Percentiles rank a stretch among this genome's conserved stretches.
These are phyloP conservation scores for Sinocyclocheilus grahami DNA, from an alignment of 2,113 vertebrate species.

Conservation along the genomic window DNA sequence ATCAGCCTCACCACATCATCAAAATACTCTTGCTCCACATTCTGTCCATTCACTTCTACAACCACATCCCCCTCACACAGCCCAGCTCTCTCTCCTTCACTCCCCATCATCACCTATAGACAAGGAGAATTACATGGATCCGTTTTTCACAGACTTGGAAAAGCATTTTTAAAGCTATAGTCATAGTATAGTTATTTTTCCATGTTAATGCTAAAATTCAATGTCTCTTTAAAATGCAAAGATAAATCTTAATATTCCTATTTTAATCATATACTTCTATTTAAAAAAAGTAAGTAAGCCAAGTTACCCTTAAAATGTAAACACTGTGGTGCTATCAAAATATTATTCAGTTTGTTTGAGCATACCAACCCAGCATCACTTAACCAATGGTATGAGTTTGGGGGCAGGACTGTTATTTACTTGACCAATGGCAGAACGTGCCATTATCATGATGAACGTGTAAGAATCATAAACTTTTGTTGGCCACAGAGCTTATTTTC, in stretches of 20 bases:
- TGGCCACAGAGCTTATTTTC: not conserved
- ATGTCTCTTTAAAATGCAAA: too few species aligned
- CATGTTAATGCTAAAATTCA: too few species aligned
- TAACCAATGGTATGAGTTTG: not conserved
- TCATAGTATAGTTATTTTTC: not conserved
- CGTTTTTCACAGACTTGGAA: not conserved
- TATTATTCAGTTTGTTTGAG: not conserved
- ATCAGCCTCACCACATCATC: slow-evolving; percentile 66
- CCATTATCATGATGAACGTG: too few species aligned
- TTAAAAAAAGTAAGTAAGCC: not conserved
- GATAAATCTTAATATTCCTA: too few species aligned
- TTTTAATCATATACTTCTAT: too few species aligned
- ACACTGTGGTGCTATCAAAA: not conserved
- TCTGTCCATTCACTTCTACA: slow-evolving; percentile 73
- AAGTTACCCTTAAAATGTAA: not conserved
- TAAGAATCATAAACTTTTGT: too few species aligned
- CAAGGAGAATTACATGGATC: not conserved
- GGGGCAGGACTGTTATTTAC: not conserved
- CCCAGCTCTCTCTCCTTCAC: slow-evolving; percentile 69
- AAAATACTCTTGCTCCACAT: slow-evolving; percentile 63
- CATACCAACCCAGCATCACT: not conserved
- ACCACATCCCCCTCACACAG: slow-evolving; percentile 72
- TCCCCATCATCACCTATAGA: slow-evolving; percentile 68
- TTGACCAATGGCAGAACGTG: not conserved
- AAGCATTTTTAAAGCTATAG: not conserved